A percentile compares a stretch with the other conserved stretches of the same genome.
Conservation (phyloP, 64 coral and sea anemone genomes). For the Catalaphyllia jardinei region DNA sequence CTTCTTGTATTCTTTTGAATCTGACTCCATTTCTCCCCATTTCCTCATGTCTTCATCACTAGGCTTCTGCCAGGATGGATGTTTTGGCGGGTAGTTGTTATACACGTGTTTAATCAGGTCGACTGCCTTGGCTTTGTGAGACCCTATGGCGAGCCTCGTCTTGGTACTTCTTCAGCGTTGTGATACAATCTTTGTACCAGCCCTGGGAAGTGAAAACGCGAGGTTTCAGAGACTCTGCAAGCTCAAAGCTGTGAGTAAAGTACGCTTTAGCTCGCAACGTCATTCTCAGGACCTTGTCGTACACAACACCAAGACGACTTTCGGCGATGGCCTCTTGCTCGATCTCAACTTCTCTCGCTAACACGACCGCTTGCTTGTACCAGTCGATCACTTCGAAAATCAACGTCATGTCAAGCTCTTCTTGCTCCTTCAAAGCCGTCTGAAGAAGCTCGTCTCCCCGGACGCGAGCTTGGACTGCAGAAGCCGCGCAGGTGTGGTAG, state of each 20-base stretch:
- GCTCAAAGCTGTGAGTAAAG: slow-evolving; percentile 58
- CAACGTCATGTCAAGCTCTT: slow-evolving; percentile 62
- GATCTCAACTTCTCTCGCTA: slow-evolving; percentile 70
- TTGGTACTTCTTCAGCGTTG: slow-evolving; percentile 58
- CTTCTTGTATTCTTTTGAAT: slow-evolving; percentile 20
- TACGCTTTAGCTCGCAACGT: slow-evolving; percentile 67
- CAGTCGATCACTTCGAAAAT: slow-evolving; percentile 82
- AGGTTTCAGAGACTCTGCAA: slow-evolving; percentile 76
- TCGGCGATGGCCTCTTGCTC: slow-evolving; percentile 85
- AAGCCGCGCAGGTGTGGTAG: slow-evolving; percentile 61
- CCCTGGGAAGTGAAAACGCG: slow-evolving; percentile 52
- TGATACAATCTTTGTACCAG: slow-evolving; percentile 72
- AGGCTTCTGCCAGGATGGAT: slow-evolving; percentile 45
- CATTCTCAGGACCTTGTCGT: slow-evolving; percentile 68
- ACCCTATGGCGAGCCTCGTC: slow-evolving; percentile 13
- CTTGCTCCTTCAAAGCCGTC: slow-evolving; percentile 36
- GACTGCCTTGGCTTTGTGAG: slow-evolving; percentile 8
- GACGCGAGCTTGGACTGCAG: slow-evolving; percentile 70
- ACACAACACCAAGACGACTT: slow-evolving; percentile 68
- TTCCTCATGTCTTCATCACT: slow-evolving; percentile 51
- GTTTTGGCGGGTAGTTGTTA: slow-evolving; percentile 50
- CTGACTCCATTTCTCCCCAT: slow-evolving; percentile 34
- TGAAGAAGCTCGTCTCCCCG: slow-evolving; percentile 50
- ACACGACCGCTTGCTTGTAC: slow-evolving; percentile 84
- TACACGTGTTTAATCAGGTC: slow-evolving; percentile 50